A percentile compares a stretch with the other conserved stretches of the same genome.
Conservation (phyloP, 2,888 invertebrate genomes). For the Leptarthrus brevirostris region DNA sequence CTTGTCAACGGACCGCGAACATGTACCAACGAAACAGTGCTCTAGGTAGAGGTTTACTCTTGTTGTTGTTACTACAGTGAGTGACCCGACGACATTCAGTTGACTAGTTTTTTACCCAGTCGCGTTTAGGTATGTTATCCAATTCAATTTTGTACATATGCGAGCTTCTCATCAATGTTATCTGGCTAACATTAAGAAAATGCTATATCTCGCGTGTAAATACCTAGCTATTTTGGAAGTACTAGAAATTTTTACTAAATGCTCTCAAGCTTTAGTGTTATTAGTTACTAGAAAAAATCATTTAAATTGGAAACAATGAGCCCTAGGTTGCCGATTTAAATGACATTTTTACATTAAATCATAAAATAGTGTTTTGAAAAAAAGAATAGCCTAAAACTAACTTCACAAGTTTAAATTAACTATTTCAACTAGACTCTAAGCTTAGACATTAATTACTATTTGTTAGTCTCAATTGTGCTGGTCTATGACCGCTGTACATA, state of each 20-base stretch:
- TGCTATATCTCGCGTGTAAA: neutral
- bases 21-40: conserved; percentile 85
- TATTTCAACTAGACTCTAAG: neutral
- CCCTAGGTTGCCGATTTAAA: conserved; percentile 66
- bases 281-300: conserved; percentile 56
- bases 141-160: conserved; percentile 16
- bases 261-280: neutral
- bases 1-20: conserved; percentile 85
- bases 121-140: neutral
- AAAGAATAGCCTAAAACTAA: neutral
- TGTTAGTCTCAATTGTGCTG: neutral
- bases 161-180: conserved; percentile 23
- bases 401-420: neutral
- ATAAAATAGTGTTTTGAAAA: neutral
- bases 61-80: conserved; percentile 21
- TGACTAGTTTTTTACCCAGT: neutral
- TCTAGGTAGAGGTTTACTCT: conserved; percentile 57
- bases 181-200: conserved; percentile 4
- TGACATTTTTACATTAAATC: conserved; percentile 56
- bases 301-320: conserved; percentile 66
- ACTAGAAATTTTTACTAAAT: neutral
- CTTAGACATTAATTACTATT: neutral
- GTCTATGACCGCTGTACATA: neutral
- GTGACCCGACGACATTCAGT: neutral
- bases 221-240: neutral